These are phyloP conservation scores for Epicauta chinensis DNA, from an alignment of 1,140 invertebrate species.

Conservation along the genomic window DNA sequence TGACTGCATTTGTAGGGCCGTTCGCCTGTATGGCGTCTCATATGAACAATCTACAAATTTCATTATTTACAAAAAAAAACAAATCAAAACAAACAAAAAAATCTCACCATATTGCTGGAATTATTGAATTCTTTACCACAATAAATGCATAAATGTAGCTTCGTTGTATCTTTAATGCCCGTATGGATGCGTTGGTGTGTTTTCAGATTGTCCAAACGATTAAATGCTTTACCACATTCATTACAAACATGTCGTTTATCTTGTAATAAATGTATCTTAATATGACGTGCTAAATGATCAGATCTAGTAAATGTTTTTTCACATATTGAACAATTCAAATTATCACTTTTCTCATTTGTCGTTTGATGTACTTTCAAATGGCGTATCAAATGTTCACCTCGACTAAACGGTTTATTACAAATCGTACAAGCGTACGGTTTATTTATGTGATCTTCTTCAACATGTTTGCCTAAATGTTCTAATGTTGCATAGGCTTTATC, in stretches of 20 bases:
- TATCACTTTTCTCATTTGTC: conserved; percentile 24
- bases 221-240: conserved; percentile 46
- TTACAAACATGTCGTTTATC: conserved; percentile 44
- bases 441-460: conserved; percentile 58
- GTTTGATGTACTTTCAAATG: conserved; percentile 44
- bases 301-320: conserved; percentile 35
- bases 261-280: conserved; percentile 39
- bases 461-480: conserved; percentile 50
- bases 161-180: conserved; percentile 41
- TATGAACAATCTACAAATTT: conserved; percentile 45
- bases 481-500: conserved; percentile 39
- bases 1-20: conserved; percentile 53
- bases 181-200: conserved; percentile 44
- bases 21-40: conserved; percentile 54
- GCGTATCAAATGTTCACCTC: conserved; percentile 40
- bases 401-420: conserved; percentile 46
- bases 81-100: not conserved
- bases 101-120: conserved; percentile 41
- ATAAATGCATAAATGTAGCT: conserved; percentile 43
- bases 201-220: conserved; percentile 41
- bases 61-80: conserved; percentile 10
- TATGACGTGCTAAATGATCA: conserved; percentile 38
- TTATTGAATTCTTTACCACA: conserved; percentile 46
- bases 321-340: conserved; percentile 40
- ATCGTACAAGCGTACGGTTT: conserved; percentile 56